Evolutionary conservation across 2,797 vertebrate genomes (phyloP).

Genomic region (Amphiprion clarkii): DNA sequence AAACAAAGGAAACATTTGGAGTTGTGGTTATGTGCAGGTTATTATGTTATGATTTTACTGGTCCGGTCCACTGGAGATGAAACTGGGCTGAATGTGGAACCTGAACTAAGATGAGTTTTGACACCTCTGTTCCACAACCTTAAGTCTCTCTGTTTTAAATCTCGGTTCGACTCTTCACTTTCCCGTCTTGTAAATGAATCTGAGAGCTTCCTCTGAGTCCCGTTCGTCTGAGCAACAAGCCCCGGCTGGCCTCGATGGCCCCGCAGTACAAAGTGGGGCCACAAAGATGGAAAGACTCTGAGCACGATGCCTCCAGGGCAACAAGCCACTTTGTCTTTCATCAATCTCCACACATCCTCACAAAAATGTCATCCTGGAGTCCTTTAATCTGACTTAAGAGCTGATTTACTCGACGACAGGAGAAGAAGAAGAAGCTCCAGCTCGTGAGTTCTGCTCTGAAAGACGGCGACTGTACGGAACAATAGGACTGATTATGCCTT

Average conservation of each 20-base stretch:
- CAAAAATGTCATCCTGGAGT: not conserved
- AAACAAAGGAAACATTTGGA: no score
- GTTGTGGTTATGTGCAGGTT: no score
- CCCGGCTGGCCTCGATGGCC: constrained; percentile 43
- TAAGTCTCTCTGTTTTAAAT: constrained; percentile 6
- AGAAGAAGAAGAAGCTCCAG: no score
- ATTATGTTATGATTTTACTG: no score
- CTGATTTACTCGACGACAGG: not conserved
- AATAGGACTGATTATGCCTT: not conserved
- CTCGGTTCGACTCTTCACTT: not conserved
- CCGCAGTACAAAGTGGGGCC: constrained; percentile 33
- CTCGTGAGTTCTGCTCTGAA: not conserved
- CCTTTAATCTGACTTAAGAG: constrained; percentile 35
- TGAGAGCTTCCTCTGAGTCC: not conserved
- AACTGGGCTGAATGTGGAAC: no score
- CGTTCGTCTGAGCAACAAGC: constrained; percentile 45
- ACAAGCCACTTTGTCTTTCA: constrained; percentile 44
- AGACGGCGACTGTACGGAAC: not conserved
- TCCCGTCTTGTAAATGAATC: constrained; percentile 28
- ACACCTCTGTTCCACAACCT: constrained; percentile 2
- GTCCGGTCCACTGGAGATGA: no score
- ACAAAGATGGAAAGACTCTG: constrained; percentile 26
- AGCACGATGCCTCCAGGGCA: constrained; percentile 32
- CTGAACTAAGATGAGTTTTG: no score
- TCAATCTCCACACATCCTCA: constrained; percentile 26